Percentiles rank a stretch among this genome's conserved stretches.
Evolutionary conservation across 2,797 vertebrate genomes (phyloP).

Genomic region (Peromyscus aztecus): DNA sequence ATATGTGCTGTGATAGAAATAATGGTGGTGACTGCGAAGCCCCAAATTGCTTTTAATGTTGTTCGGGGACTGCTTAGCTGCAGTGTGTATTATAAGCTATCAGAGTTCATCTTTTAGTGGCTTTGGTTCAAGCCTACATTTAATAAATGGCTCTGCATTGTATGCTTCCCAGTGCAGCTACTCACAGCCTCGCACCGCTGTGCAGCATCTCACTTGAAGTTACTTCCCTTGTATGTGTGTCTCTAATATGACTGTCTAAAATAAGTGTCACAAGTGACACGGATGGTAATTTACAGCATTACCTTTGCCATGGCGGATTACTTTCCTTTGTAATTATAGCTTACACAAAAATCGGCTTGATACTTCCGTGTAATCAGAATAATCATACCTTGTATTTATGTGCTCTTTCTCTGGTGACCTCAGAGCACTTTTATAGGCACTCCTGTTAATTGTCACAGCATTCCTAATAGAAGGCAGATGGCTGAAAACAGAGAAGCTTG

Average conservation of each 20-base stretch:
- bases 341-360: constrained; percentile 60
- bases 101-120: constrained; percentile 70
- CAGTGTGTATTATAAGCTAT: constrained; percentile 9
- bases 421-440: constrained; percentile 63
- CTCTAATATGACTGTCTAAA: constrained; percentile 58
- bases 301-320: constrained; percentile 67
- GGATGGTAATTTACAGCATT: constrained; percentile 66
- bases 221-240: constrained; percentile 38
- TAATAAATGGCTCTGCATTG: constrained; percentile 41
- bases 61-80: neutral
- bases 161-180: neutral
- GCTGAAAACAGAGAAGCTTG: constrained; percentile 31
- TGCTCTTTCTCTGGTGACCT: constrained; percentile 65
- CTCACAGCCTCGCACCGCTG: constrained; percentile 25
- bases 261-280: constrained; percentile 69
- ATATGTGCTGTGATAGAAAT: constrained; percentile 54
- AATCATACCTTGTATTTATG: constrained; percentile 61
- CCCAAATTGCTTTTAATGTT: constrained; percentile 63
- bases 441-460: constrained; percentile 56
- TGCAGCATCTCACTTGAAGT: constrained; percentile 41
- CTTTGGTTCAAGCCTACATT: constrained; percentile 52
- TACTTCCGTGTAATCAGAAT: constrained; percentile 71
- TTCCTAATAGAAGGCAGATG: constrained; percentile 69
- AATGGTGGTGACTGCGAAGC: neutral
- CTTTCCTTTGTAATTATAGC: constrained; percentile 73